Evolutionary conservation across 2,113 vertebrate genomes (phyloP).

Genomic region (Clarias magur): DNA sequence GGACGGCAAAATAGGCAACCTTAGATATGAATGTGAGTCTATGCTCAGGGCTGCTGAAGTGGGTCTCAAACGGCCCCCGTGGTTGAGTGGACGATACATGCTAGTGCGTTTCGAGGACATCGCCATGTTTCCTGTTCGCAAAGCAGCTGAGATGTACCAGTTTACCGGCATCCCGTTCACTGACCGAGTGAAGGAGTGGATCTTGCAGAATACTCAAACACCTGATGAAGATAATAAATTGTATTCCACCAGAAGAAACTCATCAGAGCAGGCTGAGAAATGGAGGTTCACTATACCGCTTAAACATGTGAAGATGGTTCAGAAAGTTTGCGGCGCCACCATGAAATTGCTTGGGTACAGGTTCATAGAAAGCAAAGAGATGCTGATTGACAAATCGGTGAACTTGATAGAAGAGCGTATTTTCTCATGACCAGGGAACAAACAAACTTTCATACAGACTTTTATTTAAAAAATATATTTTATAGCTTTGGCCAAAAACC

Average conservation of each 20-base stretch:
- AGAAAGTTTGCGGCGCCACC: constrained; percentile 81
- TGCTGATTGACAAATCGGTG: constrained; percentile 83
- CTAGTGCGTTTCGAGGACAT: constrained; percentile 96
- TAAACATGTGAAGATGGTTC: constrained; percentile 90
- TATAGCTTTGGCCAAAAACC: constrained; percentile 28
- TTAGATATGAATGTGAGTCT: constrained; percentile 89
- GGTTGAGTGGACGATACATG: constrained; percentile 91
- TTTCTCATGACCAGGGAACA: constrained; percentile 30
- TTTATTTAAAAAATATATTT: not conserved
- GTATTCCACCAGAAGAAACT: constrained; percentile 95
- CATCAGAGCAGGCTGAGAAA: constrained; percentile 94
- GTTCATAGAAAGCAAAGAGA: constrained; percentile 74
- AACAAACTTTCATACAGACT: not conserved
- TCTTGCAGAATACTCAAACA: constrained; percentile 84
- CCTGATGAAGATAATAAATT: no score
- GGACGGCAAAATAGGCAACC: constrained; percentile 83
- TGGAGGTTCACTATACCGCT: constrained; percentile 92
- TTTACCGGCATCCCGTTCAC: constrained; percentile 89
- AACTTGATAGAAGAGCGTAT: constrained; percentile 87
- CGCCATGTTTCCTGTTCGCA: constrained; percentile 83
- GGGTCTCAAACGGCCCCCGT: constrained; percentile 81
- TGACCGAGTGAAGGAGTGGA: constrained; percentile 86
- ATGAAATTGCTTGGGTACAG: constrained; percentile 92
- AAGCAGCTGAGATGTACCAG: constrained; percentile 87
- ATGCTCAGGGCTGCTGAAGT: constrained; percentile 85